Conservation (phyloP, 2,888 invertebrate genomes). For the Elegia similella region DNA sequence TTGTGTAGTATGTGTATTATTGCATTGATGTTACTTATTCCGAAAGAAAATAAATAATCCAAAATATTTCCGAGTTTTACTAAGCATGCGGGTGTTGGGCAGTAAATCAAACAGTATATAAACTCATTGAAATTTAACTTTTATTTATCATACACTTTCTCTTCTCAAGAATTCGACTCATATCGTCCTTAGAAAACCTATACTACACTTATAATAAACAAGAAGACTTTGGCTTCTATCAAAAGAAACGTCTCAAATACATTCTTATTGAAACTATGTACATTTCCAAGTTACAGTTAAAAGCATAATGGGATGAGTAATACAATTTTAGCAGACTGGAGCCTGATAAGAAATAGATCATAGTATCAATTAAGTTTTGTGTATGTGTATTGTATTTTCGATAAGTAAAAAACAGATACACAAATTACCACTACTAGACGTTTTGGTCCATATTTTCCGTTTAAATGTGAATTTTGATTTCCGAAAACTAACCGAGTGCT, state of each 20-base stretch:
- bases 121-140: constrained; percentile 49
- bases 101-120: constrained; percentile 31
- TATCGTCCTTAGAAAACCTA: constrained; percentile 54
- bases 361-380: too few species aligned
- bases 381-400: too few species aligned
- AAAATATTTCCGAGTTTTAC: constrained; percentile 4
- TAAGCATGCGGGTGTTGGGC: background rate
- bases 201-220: constrained; percentile 55
- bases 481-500: too few species aligned
- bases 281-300: constrained; percentile 15
- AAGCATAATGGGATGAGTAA: background rate
- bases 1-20: constrained; percentile 18
- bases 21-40: constrained; percentile 15
- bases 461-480: too few species aligned
- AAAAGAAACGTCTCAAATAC: constrained; percentile 51
- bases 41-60: constrained; percentile 11
- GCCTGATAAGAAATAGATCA: background rate
- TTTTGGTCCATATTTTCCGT: too few species aligned
- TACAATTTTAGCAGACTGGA: background rate
- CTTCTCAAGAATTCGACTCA: constrained; percentile 50
- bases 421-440: too few species aligned
- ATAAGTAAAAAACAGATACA: too few species aligned
- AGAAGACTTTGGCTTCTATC: constrained; percentile 77
- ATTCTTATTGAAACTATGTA: constrained; percentile 42
- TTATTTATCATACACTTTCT: constrained; percentile 57